These are phyloP conservation scores for Isichthys henryi DNA, from an alignment of 2,113 vertebrate genomes.

Conservation along the genomic window DNA sequence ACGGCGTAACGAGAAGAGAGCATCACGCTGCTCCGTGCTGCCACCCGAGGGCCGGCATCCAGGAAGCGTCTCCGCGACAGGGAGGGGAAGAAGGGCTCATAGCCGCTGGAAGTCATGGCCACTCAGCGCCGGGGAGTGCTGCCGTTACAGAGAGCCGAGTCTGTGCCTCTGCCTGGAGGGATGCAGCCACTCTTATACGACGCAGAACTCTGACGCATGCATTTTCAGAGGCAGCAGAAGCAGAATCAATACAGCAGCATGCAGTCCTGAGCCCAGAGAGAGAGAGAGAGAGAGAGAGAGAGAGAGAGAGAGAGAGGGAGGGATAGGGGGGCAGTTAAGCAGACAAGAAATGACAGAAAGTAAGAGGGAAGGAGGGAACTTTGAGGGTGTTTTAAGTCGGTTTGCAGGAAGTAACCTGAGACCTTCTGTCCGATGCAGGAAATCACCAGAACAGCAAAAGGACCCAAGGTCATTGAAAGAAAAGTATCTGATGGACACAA, in stretches of 20 bases:
- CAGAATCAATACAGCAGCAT: slow-evolving; percentile 44
- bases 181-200: slow-evolving; percentile 63
- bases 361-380: background rate
- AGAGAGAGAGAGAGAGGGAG: background rate
- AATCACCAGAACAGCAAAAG: background rate
- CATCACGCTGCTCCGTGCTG: slow-evolving; percentile 59
- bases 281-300: background rate
- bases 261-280: slow-evolving; percentile 5
- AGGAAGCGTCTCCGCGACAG: slow-evolving; percentile 72
- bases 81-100: slow-evolving; percentile 73
- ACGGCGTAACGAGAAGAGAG: slow-evolving; percentile 67
- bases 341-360: background rate
- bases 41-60: slow-evolving; percentile 61
- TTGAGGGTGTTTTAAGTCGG: background rate
- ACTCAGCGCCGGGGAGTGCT: background rate
- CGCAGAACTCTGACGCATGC: slow-evolving; percentile 48
- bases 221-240: slow-evolving; percentile 59
- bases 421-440: background rate
- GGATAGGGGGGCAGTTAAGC: background rate
- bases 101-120: slow-evolving; percentile 73
- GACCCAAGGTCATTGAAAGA: background rate
- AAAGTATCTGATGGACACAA: background rate
- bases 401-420: background rate
- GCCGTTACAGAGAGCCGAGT: slow-evolving; percentile 11
- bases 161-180: slow-evolving; percentile 39